Percentiles rank a stretch among this genome's conserved stretches.
These are phyloP conservation scores for Condylura cristata DNA, from an alignment of 2,113 vertebrate species.

Conservation along the genomic window DNA sequence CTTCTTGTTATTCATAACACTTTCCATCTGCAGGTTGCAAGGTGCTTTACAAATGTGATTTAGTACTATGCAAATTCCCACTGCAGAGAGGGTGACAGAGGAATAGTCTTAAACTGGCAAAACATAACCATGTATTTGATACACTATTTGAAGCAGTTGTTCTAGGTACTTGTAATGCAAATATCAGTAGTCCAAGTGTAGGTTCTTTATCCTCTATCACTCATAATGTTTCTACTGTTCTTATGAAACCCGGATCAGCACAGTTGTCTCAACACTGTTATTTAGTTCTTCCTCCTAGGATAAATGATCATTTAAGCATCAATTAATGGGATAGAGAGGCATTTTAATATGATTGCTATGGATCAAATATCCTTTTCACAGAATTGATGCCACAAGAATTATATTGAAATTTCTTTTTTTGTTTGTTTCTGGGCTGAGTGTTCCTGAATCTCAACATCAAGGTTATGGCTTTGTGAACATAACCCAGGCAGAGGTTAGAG, in stretches of 20 bases:
- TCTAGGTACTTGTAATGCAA: background rate
- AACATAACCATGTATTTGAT: background rate
- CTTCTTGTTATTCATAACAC: background rate
- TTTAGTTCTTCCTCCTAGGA: background rate
- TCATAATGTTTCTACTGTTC: background rate
- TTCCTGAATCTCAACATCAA: background rate
- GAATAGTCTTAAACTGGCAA: background rate
- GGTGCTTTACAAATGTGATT: conserved; percentile 38
- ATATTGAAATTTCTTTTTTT: background rate
- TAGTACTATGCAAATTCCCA: background rate
- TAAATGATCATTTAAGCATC: background rate
- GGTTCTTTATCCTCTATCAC: background rate
- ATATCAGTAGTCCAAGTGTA: background rate
- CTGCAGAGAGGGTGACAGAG: background rate
- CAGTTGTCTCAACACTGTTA: background rate
- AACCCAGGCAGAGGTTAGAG: background rate
- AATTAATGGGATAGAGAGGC: background rate
- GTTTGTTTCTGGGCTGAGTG: background rate
- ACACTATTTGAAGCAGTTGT: background rate
- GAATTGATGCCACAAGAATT: background rate
- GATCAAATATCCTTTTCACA: background rate
- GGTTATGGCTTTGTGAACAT: background rate
- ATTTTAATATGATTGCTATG: background rate
- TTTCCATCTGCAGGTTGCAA: background rate
- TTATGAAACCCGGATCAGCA: background rate